Base-by-base conservation (phyloP, 2,888 invertebrate species). In the Geophilus truncorum region DNA sequence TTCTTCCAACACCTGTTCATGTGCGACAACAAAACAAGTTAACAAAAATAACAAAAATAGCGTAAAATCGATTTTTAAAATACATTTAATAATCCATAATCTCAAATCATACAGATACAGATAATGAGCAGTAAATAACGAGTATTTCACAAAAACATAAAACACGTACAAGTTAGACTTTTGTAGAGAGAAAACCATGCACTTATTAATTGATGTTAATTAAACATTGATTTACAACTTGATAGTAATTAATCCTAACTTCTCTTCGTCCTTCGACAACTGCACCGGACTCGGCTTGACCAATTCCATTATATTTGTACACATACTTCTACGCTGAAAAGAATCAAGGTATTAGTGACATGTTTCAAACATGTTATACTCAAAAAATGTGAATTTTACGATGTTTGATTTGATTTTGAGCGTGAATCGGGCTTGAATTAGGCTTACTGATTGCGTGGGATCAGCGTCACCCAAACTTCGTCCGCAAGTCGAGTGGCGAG, bases 391-490 rank as follows among this genome's bases (percentile, higher is more conserved):
- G 4, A n/a, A n/a, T 62, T 62, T 23, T 62, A 62, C 62, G 62
- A 2, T n/a, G n/a, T n/a, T n/a, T n/a, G n/a, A n/a, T n/a, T n/a
- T n/a, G n/a, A n/a, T n/a, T n/a, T n/a, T n/a, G n/a, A n/a, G n/a
- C n/a, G n/a, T n/a, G n/a, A n/a, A 70, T 15, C 70, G 12, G 70
- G 70, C 70, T 28, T 70, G 70, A 70, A 70, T 70, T 70, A 70
- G 70, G 70, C 70, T 70, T 70, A 70, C 70, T 70, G 70, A 25
- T 79, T 79, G 15, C 79, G 28, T 18, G 79, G 76, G 15, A 28
- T 32, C 15, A 80, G 34, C 12, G 80, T 76, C 10, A 80, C 45
- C 80, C 80, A 80, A 18, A 80, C 75, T 76, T 80, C 80, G n/a
- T 70, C 76, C 12, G 75, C 76, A 0, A 75, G 76, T 76, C 75